phyloP scores from a whole-genome alignment of 2,113 vertebrate genomes.

The Notothenia rossii region DNA sequence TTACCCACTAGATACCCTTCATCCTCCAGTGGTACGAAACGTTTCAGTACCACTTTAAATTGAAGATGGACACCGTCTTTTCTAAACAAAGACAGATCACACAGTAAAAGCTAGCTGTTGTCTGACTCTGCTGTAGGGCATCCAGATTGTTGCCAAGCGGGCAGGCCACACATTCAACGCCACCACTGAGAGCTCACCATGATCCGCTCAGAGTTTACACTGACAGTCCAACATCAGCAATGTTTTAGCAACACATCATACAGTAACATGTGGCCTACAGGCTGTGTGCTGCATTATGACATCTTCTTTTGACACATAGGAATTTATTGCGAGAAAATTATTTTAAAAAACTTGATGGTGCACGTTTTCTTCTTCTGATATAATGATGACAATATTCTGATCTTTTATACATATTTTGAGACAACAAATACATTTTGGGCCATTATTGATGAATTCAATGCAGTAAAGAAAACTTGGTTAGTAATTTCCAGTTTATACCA shows the following conservation, averaged over 20 bases:
- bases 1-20: slow-evolving; percentile 2
- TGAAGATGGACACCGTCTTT: slow-evolving; percentile 45
- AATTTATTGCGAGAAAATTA: neutral
- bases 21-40: slow-evolving; percentile 9
- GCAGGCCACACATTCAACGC: slow-evolving; percentile 60
- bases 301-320: neutral
- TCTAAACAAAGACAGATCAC: slow-evolving; percentile 40
- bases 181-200: slow-evolving; percentile 6
- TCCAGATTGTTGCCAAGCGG: slow-evolving; percentile 34
- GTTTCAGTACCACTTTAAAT: slow-evolving; percentile 41
- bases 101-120: slow-evolving; percentile 13
- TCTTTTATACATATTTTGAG: neutral
- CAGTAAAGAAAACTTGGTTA: neutral
- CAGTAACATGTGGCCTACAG: slow-evolving; percentile 25
- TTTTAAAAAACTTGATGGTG: too few relatives aligned
- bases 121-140: slow-evolving; percentile 49
- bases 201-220: slow-evolving; percentile 30
- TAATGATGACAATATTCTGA: neutral
- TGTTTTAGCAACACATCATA: neutral
- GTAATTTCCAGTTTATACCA: neutral
- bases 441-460: too few relatives aligned
- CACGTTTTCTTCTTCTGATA: neutral
- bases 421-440: neutral
- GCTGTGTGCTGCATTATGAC: slow-evolving; percentile 39
- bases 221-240: neutral